Conservation (phyloP, 2,113 vertebrate species). For the Notothenia rossii region DNA sequence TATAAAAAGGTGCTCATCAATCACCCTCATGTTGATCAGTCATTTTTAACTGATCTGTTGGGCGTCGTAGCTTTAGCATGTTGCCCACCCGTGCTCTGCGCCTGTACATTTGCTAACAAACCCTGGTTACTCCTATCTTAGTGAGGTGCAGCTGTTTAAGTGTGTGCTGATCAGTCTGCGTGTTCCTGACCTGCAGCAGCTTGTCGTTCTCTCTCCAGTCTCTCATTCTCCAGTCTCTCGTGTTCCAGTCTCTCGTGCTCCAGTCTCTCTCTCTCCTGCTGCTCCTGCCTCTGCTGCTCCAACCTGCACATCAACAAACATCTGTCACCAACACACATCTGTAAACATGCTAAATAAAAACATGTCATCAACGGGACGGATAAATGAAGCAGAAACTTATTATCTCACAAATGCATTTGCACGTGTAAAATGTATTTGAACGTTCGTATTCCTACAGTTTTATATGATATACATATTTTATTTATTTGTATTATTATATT, state of each 20-base stretch:
- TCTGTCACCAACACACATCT: not conserved
- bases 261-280: conserved; percentile 75
- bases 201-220: conserved; percentile 81
- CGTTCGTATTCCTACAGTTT: too few species aligned
- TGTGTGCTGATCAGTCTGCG: conserved; percentile 22
- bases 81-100: too few species aligned
- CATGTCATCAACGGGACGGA: not conserved
- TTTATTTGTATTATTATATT: too few species aligned
- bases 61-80: too few species aligned
- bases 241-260: conserved; percentile 76
- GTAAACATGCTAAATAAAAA: conserved; percentile 21
- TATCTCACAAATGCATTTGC: too few species aligned
- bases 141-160: not conserved
- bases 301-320: conserved; percentile 63
- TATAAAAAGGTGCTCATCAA: too few species aligned
- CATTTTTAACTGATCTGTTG: too few species aligned
- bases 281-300: conserved; percentile 82
- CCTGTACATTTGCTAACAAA: too few species aligned
- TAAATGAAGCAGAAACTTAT: not conserved
- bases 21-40: too few species aligned
- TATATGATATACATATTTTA: too few species aligned
- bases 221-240: conserved; percentile 74
- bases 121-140: not conserved
- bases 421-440: too few species aligned
- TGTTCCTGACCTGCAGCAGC: conserved; percentile 80